These are phyloP conservation scores for Venturia canescens DNA, from an alignment of 1,140 invertebrate species.

Conservation along the genomic window DNA sequence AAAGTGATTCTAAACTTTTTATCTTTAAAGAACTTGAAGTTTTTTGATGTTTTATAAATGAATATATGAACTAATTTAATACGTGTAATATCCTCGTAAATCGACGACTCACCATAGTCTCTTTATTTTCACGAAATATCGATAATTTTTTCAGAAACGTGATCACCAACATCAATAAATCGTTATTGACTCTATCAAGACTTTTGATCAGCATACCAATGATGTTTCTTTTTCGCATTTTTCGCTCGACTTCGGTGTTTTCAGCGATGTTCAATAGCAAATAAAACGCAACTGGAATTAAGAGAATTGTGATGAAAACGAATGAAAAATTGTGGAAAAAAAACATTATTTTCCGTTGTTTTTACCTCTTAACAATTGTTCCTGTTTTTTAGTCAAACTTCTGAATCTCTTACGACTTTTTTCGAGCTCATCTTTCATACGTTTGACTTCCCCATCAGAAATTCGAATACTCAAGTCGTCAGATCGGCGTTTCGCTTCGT, in stretches of 20 bases:
- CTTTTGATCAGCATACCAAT: conserved; percentile 92
- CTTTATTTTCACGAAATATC: conserved; percentile 96
- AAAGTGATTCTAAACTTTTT: not conserved
- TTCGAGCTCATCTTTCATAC: conserved; percentile 88
- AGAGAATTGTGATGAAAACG: conserved; percentile 20
- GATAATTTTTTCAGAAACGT: conserved; percentile 97
- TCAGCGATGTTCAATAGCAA: conserved; percentile 96
- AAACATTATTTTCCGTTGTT: not conserved
- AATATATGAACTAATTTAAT: conserved; percentile 16
- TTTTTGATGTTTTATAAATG: not conserved
- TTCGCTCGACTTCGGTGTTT: conserved; percentile 95
- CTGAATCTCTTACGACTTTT: conserved; percentile 88
- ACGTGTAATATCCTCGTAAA: not conserved
- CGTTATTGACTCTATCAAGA: conserved; percentile 89
- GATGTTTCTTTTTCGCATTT: conserved; percentile 97
- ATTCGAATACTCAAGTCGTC: conserved; percentile 61
- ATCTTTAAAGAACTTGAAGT: not conserved
- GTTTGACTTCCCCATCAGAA: conserved; percentile 76
- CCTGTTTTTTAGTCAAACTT: conserved; percentile 92
- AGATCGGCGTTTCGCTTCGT: conserved; percentile 69
- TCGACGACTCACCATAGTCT: conserved; percentile 85
- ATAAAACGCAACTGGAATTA: conserved; percentile 86
- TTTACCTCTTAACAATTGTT: conserved; percentile 88
- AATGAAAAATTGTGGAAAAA: not conserved
- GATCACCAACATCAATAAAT: conserved; percentile 93